Percentiles rank a stretch among this genome's conserved stretches.
Evolutionary conservation across 2,888 invertebrate genomes (phyloP).

Genomic region (Trichogramma dendrolimi): DNA sequence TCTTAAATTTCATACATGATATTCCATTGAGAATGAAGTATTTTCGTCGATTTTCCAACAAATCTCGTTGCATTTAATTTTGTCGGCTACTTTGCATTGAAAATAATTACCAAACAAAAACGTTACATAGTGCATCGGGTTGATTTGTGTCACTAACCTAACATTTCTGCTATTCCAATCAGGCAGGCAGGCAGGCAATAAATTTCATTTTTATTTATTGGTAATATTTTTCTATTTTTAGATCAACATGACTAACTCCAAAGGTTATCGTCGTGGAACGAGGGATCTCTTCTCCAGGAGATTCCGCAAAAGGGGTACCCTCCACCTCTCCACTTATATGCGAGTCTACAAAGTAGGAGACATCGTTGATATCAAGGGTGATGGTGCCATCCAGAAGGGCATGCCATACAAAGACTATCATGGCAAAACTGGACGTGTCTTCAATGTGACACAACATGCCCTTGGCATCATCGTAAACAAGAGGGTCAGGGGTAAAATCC

Average conservation of each 20-base stretch:
- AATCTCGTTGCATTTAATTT: too few relatives aligned
- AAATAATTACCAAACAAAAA: too few relatives aligned
- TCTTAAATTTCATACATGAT: too few relatives aligned
- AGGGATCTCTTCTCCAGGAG: constrained; percentile 95
- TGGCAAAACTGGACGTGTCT: constrained; percentile 96
- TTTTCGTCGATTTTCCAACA: too few relatives aligned
- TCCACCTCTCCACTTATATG: constrained; percentile 95
- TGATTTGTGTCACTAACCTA: too few relatives aligned
- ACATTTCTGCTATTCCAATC: too few relatives aligned
- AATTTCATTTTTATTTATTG: too few relatives aligned
- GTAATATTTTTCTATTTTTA: too few relatives aligned
- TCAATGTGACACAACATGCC: constrained; percentile 96
- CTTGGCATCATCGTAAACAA: constrained; percentile 99
- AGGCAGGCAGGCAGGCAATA: too few relatives aligned
- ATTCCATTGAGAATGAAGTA: too few relatives aligned
- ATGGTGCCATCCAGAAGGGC: constrained; percentile 98
- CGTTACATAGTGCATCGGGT: too few relatives aligned
- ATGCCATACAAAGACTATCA: constrained; percentile 99
- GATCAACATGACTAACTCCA: constrained; percentile 1
- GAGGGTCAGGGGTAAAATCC: constrained; percentile 88
- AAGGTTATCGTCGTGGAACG: constrained; percentile 73
- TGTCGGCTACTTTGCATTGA: too few relatives aligned
- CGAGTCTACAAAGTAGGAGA: constrained; percentile 98
- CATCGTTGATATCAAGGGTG: constrained; percentile 98
- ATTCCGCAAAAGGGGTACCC: constrained; percentile 93